Evolutionary conservation across 2,797 vertebrate genomes (phyloP), one percentile per base, ranked within the genome.

Genomic region (Microtus obscurus): DNA sequence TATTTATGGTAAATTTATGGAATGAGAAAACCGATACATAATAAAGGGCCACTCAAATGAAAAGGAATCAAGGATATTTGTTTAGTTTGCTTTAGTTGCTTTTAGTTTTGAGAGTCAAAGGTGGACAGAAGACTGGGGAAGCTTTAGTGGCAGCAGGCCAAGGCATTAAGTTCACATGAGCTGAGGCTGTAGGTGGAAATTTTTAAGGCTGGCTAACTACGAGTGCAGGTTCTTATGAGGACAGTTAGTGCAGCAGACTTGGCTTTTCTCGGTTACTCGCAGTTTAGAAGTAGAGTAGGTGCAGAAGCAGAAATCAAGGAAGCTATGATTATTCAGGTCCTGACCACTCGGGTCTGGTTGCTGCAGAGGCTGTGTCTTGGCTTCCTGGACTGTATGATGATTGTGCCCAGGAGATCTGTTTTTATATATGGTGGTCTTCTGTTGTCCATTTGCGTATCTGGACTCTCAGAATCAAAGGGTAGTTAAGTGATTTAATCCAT

Each of bases 401-500:
- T 21, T 34, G 16, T 29, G 13, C 25, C 3, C 65, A 25, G 34
- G 23, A 87, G 5, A 74, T 94, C 73, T 59, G 1, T 56, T 80
- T 90, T 83, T 27, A 73, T 34, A 34, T 17, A 1, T 53, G 3
- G 37, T 17, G 11, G 19, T 92, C 43, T 94, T 51, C 12, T 45
- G 11, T 31, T 81, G 9, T 21, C 9, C 2, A 3, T 89, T 23
- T 80, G 48, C 40, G 43, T 48, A 81, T 34, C 67, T 74, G 31
- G 51, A 59, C n/a, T 93, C 48, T 83, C 9, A 69, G 65, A 92
- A 87, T 40, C n/a, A 74, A 92, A 93, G 78, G 5, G 34, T 86
- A 34, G 21, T 31, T 31, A 5, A 65, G 37, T 74, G 53, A 48
- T 69, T 79, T 93, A 67, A 79, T 31, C 21, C 51, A 69, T n/a